These are phyloP conservation scores for Toxostoma redivivum DNA, from an alignment of 2,113 vertebrate genomes.

Conservation along the genomic window DNA sequence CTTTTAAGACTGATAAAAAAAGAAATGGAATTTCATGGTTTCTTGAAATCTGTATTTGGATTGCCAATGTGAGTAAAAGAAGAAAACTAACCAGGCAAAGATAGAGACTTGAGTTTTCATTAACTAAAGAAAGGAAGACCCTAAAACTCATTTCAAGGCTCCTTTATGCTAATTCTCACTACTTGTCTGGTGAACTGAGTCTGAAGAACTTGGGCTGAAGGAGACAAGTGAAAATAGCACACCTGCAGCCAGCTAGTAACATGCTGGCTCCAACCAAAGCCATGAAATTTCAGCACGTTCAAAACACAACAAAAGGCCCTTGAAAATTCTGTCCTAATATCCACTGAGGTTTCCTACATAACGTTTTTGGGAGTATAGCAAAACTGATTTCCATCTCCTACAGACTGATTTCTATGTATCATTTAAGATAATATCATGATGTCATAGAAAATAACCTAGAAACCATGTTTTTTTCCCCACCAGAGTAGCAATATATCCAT, in stretches of 20 bases:
- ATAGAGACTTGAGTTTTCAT: background rate
- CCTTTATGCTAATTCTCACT: background rate
- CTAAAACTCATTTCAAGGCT: background rate
- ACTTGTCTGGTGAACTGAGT: background rate
- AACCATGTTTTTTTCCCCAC: background rate
- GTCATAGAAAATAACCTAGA: background rate
- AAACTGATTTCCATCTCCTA: background rate
- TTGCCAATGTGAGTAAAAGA: background rate
- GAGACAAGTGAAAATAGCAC: background rate
- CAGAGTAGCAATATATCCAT: background rate
- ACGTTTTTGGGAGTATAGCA: background rate
- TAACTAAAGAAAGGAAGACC: background rate
- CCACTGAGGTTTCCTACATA: background rate
- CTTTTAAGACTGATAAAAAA: background rate
- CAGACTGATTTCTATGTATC: background rate
- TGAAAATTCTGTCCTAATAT: background rate
- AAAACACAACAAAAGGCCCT: background rate
- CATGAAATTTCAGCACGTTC: background rate
- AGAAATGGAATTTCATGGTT: background rate
- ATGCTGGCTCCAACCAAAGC: background rate
- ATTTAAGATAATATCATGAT: background rate
- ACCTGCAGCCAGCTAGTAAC: background rate
- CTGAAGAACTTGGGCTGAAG: background rate
- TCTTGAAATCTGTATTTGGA: background rate
- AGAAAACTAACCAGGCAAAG: background rate